Evolutionary conservation across 2,888 invertebrate species (phyloP).

Genomic region (Chrysodeixis includens): DNA sequence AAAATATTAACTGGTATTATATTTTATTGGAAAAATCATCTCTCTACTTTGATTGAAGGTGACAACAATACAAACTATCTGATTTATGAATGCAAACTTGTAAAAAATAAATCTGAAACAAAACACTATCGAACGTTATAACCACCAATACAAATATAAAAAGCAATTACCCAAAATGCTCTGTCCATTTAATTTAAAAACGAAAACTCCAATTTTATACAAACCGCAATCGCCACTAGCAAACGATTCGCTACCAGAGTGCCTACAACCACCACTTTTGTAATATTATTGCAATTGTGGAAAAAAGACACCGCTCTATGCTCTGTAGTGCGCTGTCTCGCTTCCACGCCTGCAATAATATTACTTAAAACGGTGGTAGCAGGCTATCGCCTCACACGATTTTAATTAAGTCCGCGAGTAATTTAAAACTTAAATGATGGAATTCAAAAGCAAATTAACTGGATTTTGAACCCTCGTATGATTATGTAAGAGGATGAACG

Average conservation of each 20-base stretch:
- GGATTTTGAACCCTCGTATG: constrained; percentile 18
- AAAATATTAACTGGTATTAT: no score
- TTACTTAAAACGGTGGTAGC: no score
- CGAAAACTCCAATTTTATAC: background rate
- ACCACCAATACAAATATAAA: background rate
- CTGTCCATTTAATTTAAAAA: constrained; percentile 10
- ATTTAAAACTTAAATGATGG: constrained; percentile 49
- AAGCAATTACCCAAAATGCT: background rate
- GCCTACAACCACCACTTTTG: background rate
- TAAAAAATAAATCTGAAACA: no score
- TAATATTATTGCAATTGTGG: background rate
- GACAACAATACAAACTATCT: no score
- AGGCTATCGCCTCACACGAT: constrained; percentile 21
- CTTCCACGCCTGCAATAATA: background rate
- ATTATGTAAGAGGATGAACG: constrained; percentile 24
- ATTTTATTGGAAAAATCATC: no score
- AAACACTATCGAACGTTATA: background rate
- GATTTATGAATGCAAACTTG: no score
- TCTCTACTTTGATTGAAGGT: no score
- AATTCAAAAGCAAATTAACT: constrained; percentile 35
- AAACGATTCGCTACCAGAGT: background rate
- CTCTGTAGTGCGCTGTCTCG: no score
- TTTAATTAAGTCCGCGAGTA: constrained; percentile 40
- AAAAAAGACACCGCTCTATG: no score
- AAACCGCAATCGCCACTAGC: constrained; percentile 16